Evolutionary conservation across 1,140 invertebrate species (phyloP), one percentile per base, ranked within the genome.

Genomic region (Lepeophtheirus salmonis): DNA sequence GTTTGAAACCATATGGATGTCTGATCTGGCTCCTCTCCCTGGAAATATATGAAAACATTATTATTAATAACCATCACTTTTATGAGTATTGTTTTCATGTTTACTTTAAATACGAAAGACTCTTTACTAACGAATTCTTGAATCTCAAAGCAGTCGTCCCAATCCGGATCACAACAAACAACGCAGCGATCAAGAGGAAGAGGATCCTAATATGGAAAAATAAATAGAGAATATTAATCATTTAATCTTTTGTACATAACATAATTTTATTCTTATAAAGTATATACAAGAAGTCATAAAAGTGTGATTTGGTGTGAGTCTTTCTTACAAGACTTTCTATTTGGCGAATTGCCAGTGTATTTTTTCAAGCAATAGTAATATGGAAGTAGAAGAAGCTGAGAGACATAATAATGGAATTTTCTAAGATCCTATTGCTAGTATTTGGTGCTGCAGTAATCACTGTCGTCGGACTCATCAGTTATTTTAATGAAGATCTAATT

Each of bases 101-200:
- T 63, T 75, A 92, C 89, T 82, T 94, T 94, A 72, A 95, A 86
- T 68, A 92, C 83, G 73, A 84, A 90, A 52, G 89, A 85, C 68
- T 95, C 89, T 73, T 89, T 90, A 56, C 85, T 87, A 63, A 83
- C 80, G 63, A 91, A 79, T 73, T 95, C 89, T 72, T 92, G 86
- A 65, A 96, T 79, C 78, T 96, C 90, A 72, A 96, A 92, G 70
- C 89, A 89, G 71, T 92, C 88, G 69, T 89, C 85, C 67, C 82
- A 81, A 67, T 89, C 86, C 53, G 81, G 80, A 67, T 92, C 88
- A 17, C 81, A 81, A 65, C 83, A 86, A 48, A 94, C 83, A 61
- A 94, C 84, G 72, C 88, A 91, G 67, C 84, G 80, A 69, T 90
- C 86, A 64, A 94, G 74, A 72, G 84, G 84, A 56, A 94, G 77